Conservation (phyloP, 2,888 invertebrate genomes). For the Petrolisthes cinctipes region DNA sequence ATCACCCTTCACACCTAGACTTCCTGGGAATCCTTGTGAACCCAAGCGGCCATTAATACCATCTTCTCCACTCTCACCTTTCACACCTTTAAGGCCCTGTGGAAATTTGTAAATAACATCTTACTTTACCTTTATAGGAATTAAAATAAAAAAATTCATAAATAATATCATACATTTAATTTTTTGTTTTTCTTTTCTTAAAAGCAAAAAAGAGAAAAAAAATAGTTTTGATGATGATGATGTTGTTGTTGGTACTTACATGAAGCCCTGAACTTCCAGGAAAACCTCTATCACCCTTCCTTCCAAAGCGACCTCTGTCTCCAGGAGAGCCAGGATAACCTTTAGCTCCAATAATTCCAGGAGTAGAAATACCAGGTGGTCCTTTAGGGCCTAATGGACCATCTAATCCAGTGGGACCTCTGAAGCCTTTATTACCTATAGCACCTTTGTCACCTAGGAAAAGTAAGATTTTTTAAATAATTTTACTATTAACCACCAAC, state of each 20-base stretch:
- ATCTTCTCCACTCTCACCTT: conserved; percentile 52
- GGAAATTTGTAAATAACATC: not conserved
- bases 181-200: not conserved
- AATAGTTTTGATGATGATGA: not conserved
- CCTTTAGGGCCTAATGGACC: conserved; percentile 65
- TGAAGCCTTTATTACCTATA: conserved; percentile 5
- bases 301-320: conserved; percentile 24
- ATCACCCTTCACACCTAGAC: conserved; percentile 63
- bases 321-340: conserved; percentile 48
- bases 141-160: not conserved
- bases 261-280: conserved; percentile 36
- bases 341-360: conserved; percentile 29
- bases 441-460: conserved; percentile 13
- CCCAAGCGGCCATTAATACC: conserved; percentile 48
- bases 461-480: not conserved
- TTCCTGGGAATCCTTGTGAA: conserved; percentile 50
- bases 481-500: not conserved
- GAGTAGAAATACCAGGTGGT: conserved; percentile 19
- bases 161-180: not conserved
- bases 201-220: not conserved
- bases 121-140: not conserved
- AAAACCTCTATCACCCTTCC: conserved; percentile 25
- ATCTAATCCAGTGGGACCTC: conserved; percentile 6
- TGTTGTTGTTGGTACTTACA: conserved; percentile 22
- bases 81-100: conserved; percentile 42